Evolutionary conservation across 1,140 invertebrate species (phyloP).

Genomic region (Frieseomelitta varia): DNA sequence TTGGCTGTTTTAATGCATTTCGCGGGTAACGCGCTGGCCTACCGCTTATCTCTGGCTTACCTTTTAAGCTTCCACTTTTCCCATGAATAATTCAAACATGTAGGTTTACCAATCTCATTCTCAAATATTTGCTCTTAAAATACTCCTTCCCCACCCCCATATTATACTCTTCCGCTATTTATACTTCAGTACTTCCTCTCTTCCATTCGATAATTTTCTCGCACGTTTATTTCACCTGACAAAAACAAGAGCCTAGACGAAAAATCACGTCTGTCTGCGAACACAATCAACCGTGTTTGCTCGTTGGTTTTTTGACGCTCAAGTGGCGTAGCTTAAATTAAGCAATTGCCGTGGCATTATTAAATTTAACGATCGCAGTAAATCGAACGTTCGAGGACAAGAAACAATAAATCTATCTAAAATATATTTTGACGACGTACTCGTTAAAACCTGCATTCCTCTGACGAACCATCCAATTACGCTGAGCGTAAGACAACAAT

Average conservation of each 20-base stretch:
- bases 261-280: not conserved
- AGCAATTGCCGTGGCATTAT: slow-evolving; percentile 20
- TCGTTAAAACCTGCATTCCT: slow-evolving; percentile 25
- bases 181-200: not conserved
- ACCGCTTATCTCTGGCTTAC: slow-evolving; percentile 59
- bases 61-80: slow-evolving; percentile 54
- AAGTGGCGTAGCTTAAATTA: not conserved
- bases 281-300: not conserved
- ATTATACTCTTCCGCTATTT: not conserved
- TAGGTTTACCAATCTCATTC: slow-evolving; percentile 10
- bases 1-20: slow-evolving; percentile 65
- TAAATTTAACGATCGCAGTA: slow-evolving; percentile 35
- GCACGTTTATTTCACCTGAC: too few relatives aligned
- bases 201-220: not conserved
- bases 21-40: slow-evolving; percentile 21
- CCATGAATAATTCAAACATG: slow-evolving; percentile 59
- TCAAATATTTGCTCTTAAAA: slow-evolving; percentile 15
- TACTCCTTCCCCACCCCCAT: not conserved
- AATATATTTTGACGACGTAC: slow-evolving; percentile 36
- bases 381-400: not conserved
- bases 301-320: not conserved
- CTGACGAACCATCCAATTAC: slow-evolving; percentile 36
- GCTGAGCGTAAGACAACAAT: slow-evolving; percentile 18
- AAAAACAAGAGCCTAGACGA: not conserved
- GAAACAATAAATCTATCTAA: slow-evolving; percentile 25